Conservation (phyloP, 2,888 invertebrate genomes). For the Trichacis sp. region DNA sequence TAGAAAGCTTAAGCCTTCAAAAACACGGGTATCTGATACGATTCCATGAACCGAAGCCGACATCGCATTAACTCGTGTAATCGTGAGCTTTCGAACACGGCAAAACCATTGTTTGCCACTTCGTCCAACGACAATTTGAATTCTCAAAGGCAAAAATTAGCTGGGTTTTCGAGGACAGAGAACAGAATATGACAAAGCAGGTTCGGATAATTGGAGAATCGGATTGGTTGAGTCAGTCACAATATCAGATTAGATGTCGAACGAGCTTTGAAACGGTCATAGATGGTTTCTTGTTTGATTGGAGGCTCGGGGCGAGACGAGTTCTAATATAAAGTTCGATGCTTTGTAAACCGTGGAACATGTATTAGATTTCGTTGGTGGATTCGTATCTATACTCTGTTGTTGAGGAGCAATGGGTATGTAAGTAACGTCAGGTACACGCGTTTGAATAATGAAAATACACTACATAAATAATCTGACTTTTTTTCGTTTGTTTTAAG, state of each 20-base stretch:
- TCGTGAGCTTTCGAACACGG: background rate
- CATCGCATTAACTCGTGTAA: background rate
- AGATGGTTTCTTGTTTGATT: conserved; percentile 22
- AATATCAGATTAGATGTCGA: conserved; percentile 22
- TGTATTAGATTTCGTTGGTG: conserved; percentile 18
- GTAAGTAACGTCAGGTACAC: too few species aligned
- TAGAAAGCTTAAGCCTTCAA: background rate
- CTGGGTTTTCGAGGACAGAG: background rate
- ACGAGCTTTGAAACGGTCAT: conserved; percentile 12
- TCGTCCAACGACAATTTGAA: background rate
- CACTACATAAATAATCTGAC: too few species aligned
- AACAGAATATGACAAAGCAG: background rate
- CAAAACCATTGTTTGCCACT: background rate
- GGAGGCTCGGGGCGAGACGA: conserved; percentile 23
- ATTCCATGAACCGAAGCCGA: background rate
- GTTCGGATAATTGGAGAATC: conserved; percentile 16
- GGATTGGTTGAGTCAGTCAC: conserved; percentile 8
- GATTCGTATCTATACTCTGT: conserved; percentile 21
- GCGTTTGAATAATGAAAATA: too few species aligned
- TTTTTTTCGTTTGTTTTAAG: too few species aligned
- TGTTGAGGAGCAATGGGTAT: background rate
- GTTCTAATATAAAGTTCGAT: conserved; percentile 16
- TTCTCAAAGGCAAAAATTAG: background rate
- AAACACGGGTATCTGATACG: background rate
- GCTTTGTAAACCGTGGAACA: conserved; percentile 24